A percentile compares a stretch with the other conserved stretches of the same genome.
These are phyloP conservation scores for Caenorhabditis sp. DNA, from an alignment of 2,888 invertebrate species.

Conservation along the genomic window DNA sequence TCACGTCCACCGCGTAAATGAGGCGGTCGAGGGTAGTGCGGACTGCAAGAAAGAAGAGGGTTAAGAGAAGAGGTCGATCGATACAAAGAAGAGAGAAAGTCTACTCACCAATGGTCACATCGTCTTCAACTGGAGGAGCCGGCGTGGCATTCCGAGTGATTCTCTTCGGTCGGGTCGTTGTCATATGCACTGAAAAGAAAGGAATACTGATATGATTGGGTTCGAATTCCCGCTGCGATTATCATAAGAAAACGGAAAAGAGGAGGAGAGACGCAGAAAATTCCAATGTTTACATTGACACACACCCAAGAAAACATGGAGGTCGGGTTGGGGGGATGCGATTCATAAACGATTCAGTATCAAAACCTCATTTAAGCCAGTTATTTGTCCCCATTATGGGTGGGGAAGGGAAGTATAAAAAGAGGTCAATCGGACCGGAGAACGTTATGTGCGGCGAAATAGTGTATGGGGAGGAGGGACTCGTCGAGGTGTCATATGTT, in stretches of 20 bases:
- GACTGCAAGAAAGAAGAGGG: slow-evolving; percentile 41
- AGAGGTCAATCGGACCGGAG: not conserved
- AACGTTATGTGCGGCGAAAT: not conserved
- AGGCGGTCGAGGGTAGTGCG: slow-evolving; percentile 24
- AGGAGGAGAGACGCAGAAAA: too few species aligned
- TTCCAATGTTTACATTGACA: too few species aligned
- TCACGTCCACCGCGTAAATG: slow-evolving; percentile 34
- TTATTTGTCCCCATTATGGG: too few species aligned
- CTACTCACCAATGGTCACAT: slow-evolving; percentile 36
- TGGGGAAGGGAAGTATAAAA: not conserved
- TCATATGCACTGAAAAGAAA: slow-evolving; percentile 17
- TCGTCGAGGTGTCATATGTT: slow-evolving; percentile 48
- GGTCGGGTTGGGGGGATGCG: too few species aligned
- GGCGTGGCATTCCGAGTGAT: slow-evolving; percentile 25
- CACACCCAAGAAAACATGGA: too few species aligned
- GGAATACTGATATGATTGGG: not conserved
- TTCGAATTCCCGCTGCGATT: too few species aligned
- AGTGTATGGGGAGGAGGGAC: not conserved
- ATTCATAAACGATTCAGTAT: too few species aligned
- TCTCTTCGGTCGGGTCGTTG: slow-evolving; percentile 35
- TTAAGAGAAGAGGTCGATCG: slow-evolving; percentile 34
- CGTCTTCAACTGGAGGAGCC: slow-evolving; percentile 30
- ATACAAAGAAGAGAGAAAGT: not conserved
- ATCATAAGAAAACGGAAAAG: too few species aligned
- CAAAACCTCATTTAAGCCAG: too few species aligned